Evolutionary conservation across 1,140 invertebrate species (phyloP).

Genomic region (Ectropis grisescens): DNA sequence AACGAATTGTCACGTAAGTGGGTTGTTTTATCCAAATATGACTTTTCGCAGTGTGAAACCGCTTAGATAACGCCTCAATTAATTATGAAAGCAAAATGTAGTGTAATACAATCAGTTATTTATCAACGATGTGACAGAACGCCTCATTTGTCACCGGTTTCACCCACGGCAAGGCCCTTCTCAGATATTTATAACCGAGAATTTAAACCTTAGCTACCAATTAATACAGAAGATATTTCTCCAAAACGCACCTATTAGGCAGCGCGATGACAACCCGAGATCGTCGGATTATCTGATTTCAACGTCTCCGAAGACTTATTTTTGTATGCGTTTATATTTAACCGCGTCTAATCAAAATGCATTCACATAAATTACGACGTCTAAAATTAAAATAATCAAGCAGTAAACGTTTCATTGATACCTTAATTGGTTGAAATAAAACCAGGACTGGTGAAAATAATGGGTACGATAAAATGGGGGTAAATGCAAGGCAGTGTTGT

Average conservation of each 20-base stretch:
- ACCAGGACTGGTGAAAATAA: conserved; percentile 18
- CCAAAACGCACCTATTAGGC: conserved; percentile 6
- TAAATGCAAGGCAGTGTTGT: conserved; percentile 17
- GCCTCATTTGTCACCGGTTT: conserved; percentile 59
- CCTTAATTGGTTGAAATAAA: conserved; percentile 8
- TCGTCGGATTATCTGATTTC: conserved; percentile 56
- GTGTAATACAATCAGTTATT: conserved; percentile 67
- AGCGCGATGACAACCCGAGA: conserved; percentile 55
- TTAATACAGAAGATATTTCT: neutral
- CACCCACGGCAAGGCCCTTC: conserved; percentile 48
- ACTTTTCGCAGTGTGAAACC: conserved; percentile 23
- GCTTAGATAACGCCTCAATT: conserved; percentile 50
- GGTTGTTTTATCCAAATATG: conserved; percentile 29
- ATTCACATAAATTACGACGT: no score
- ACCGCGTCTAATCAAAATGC: conserved; percentile 12
- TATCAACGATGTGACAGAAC: conserved; percentile 58
- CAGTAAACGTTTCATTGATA: no score
- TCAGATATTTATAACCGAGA: conserved; percentile 43
- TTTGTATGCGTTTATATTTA: conserved; percentile 33
- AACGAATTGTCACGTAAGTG: conserved; percentile 21
- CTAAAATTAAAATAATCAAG: no score
- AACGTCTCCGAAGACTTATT: conserved; percentile 49
- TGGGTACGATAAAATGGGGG: conserved; percentile 30
- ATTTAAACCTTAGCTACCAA: no score
- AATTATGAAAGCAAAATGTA: conserved; percentile 62